A percentile compares a stretch with the other conserved stretches of the same genome.
phyloP scores from a whole-genome alignment of 2,113 vertebrate species.

The Dasypus novemcinctus region DNA sequence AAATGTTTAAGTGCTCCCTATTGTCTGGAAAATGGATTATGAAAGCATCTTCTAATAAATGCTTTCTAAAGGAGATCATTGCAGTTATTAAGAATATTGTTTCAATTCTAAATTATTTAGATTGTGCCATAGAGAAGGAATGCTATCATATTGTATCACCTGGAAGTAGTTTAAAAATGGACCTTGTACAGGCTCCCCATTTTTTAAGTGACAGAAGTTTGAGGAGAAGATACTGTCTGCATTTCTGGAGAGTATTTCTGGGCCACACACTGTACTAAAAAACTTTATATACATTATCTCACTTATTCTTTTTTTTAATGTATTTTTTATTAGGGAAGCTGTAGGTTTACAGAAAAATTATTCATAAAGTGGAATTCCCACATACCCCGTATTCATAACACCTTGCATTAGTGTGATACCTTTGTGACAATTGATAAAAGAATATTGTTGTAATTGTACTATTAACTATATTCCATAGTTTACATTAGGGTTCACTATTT shows the following conservation, averaged over 20 bases:
- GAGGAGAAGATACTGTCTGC: neutral
- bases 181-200: neutral
- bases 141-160: neutral
- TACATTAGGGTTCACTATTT: too few species aligned
- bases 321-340: too few species aligned
- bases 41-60: conserved; percentile 17
- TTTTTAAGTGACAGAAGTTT: conserved; percentile 13
- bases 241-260: neutral
- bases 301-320: neutral
- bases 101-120: neutral
- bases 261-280: neutral
- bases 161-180: neutral
- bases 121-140: neutral
- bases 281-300: neutral
- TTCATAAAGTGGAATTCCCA: too few species aligned
- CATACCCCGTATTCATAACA: too few species aligned
- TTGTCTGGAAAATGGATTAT: neutral
- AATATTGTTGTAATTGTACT: too few species aligned
- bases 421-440: too few species aligned
- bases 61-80: neutral
- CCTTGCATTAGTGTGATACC: too few species aligned
- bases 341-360: too few species aligned
- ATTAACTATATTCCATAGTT: too few species aligned
- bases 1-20: neutral
- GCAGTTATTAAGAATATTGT: neutral